Evolutionary conservation across 2,113 vertebrate species (phyloP), one percentile per base, ranked within the genome.

Genomic region (Chamaetylas fuelleborni): DNA sequence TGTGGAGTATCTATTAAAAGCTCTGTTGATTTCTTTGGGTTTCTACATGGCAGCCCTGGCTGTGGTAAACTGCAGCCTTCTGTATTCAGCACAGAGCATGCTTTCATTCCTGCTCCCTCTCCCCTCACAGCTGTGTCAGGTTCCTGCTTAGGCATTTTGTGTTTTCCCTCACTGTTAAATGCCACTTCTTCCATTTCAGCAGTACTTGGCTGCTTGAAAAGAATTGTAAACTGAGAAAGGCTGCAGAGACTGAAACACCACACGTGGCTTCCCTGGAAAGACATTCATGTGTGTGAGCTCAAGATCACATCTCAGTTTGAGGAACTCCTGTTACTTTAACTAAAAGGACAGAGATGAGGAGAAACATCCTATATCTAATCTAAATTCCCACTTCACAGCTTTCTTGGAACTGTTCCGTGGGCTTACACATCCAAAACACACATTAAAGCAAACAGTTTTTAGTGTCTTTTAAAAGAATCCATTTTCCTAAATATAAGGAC

Each of bases 61-160:
- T 25, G 22, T 4, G 2, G 15, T 57, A 17, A 66, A 18, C 69
- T 26, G 28, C 29, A 72, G 3, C 28, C 33, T 23, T 31, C 26
- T 25, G 54, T 66, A 53, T 36, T 22, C 36, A 45, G 56, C 8
- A 58, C 56, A n/a, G 77, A 72, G 50, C 0, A 0, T 8, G 28
- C 38, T 74, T 61, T 81, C 2, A 4, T 77, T 81, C n/a, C 56
- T 47, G 29, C 51, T 74, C 25, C 28, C 19, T 11, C 2, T 42
- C 23, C n/a, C 36, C 50, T 40, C 2, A 2, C n/a, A 47, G 66
- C 38, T 1, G 0, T 29, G 17, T 38, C 19, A 3, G 54, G 16
- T 13, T 38, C 33, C 33, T n/a, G 51, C 33, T 54, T 38, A 2
- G 42, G n/a, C 31, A 45, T 43, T 71, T 85, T 33, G 5, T 15